Evolutionary conservation across 2,113 vertebrate genomes (phyloP), one percentile per base, ranked within the genome.

Genomic region (Chamaetylas fuelleborni): DNA sequence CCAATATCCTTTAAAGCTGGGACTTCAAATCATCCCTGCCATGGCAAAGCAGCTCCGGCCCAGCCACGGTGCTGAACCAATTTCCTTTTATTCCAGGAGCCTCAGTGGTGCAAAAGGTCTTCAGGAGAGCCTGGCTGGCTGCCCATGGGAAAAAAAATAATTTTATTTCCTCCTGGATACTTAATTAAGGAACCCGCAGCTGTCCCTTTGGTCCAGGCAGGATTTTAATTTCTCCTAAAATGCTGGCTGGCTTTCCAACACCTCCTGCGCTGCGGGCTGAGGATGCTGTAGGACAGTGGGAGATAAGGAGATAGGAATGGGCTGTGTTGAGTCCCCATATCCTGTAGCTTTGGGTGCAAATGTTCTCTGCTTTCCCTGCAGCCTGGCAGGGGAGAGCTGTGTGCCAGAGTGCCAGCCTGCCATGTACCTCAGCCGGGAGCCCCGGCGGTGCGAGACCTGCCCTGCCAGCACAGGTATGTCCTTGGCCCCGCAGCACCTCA

Each of bases 301-400:
- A 54, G 23, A 23, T 34, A 78, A 6, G 12, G 61, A n/a, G 79
- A 5, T 48, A 66, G 66, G 74, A 51, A 34, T 2, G 15, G 70
- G 61, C 29, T 72, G 15, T 18, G n/a, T 6, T 2, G 8, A 33
- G 53, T 60, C 31, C 38, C 50, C 72, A 34, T 5, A 73, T 38
- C 64, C 60, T 2, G 8, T 5, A 51, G 53, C 25, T 90, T 57
- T 22, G 5, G 28, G 25, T 85, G 28, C 25, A 38, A 74, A 77
- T 1, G 9, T 71, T 11, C 58, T 88, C 26, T 76, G 45, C 70
- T 95, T 94, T 91, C 48, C 76, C 1, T 6, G 58, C 96, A 99
- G 99, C 95, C 97, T 99, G 45, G 98, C 97, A n/a, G 98, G 99
- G 74, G 98, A 98, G 88, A 98, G 96, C 88, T 99, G 99, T 19